A percentile compares a stretch with the other conserved stretches of the same genome.
Conservation (phyloP, 2,888 invertebrate species). For the Allophyes oxyacanthae region DNA sequence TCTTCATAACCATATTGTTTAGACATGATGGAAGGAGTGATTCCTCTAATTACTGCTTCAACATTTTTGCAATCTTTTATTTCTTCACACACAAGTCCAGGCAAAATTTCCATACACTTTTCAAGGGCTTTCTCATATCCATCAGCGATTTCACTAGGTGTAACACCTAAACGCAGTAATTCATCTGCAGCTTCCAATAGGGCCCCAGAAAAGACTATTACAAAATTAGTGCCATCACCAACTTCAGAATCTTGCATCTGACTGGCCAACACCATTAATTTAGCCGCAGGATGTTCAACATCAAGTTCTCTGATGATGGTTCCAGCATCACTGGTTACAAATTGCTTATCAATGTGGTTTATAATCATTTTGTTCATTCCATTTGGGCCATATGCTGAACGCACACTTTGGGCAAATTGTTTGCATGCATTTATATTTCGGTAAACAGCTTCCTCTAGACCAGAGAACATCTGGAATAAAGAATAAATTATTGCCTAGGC, state of each 20-base stretch:
- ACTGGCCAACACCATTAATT: constrained; percentile 98
- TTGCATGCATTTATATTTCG: constrained; percentile 99
- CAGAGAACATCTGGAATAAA: constrained; percentile 92
- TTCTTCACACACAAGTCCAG: constrained; percentile 93
- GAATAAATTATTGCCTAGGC: neutral
- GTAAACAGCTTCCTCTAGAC: constrained; percentile 98
- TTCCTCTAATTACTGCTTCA: constrained; percentile 92
- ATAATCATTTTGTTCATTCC: constrained; percentile 99
- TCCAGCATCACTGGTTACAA: constrained; percentile 99
- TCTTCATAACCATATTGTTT: constrained; percentile 99
- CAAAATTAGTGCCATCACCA: constrained; percentile 99
- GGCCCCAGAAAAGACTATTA: constrained; percentile 97
- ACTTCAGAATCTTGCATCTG: constrained; percentile 99
- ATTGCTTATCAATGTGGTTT: constrained; percentile 99
- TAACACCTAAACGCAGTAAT: constrained; percentile 97
- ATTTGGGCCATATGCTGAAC: constrained; percentile 99
- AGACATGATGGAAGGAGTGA: constrained; percentile 97
- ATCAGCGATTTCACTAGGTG: constrained; percentile 98
- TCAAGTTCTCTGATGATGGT: constrained; percentile 98
- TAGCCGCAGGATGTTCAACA: constrained; percentile 99
- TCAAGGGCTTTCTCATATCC: constrained; percentile 97
- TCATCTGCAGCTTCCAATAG: constrained; percentile 97
- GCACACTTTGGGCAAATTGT: constrained; percentile 97
- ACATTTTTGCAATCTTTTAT: constrained; percentile 92
- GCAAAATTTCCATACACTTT: constrained; percentile 97